Base-by-base conservation (phyloP, 37 sponge, comb jelly and placozoan genomes). In the Corticium candelabrum region DNA sequence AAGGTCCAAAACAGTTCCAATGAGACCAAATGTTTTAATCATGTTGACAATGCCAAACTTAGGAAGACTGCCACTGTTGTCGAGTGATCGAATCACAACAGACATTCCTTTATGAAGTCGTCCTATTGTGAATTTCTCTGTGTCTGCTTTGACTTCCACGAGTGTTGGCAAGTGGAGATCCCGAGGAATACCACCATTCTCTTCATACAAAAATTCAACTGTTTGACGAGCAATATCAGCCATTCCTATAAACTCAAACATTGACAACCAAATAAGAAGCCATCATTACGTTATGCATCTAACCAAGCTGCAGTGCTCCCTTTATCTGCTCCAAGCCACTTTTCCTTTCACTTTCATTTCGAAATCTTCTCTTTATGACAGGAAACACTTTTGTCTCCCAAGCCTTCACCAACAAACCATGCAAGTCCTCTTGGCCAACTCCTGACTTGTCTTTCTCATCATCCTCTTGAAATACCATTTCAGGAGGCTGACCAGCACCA, bases 371-470 rank as follows among this genome's bases (percentile, higher is more conserved):
- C 71, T 87, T 78, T 37, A 97, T 93, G 43, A 93, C 83, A 15
- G 98, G 98, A 73, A 97, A 97, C 35, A 97, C 98, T 74, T 93
- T 90, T 5, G 87, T 76, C 76, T 97, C 98, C 98, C 98, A 97
- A 11, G 98, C 91, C 78, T 88, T 86, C 50, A 97, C 92, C n/a
- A 97, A 80, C 38, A 97, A 86, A 31, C 81, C 82, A 76, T 93
- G 88, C 0, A 88, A 83, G 77, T 96, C 94, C 37, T 95, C 90
- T 71, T 87, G 80, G 38, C 69, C 40, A 15, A 38, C 79, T 40
- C 74, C 85, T 40, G 68, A 77, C 68, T 37, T 77, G 0, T 69
- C 96, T 29, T 90, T 90, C 37, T 70, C 67, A 67, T 87, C 92
- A 3, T 38, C 73, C 50, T 82, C 87, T 40, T 86, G n/a, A n/a